Evolutionary conservation across 2,888 invertebrate species (phyloP).

Genomic region (Sepioteuthis lessoniana): DNA sequence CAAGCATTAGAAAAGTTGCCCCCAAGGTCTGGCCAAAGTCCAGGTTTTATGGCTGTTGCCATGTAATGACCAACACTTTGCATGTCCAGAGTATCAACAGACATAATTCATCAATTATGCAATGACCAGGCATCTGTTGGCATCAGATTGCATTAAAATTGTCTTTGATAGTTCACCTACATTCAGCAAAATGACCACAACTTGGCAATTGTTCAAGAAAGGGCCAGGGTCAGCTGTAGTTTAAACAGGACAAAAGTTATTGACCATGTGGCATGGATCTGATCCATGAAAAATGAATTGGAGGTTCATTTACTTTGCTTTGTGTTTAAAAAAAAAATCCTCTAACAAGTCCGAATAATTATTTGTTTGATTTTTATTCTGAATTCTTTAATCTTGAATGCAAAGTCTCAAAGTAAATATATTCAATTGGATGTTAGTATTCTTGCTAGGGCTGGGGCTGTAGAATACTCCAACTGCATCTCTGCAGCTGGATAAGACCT

Average conservation of each 20-base stretch:
- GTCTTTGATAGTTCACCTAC: not conserved
- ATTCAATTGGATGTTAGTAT: too few species aligned
- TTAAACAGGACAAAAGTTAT: not conserved
- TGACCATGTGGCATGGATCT: not conserved
- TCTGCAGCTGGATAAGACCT: too few species aligned
- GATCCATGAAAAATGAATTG: not conserved
- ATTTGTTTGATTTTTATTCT: not conserved
- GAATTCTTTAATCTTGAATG: too few species aligned
- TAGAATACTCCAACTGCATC: too few species aligned
- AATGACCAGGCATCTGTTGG: slow-evolving; percentile 20
- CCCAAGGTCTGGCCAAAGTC: not conserved
- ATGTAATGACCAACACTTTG: slow-evolving; percentile 18
- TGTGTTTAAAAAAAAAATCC: too few species aligned
- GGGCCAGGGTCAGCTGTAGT: not conserved
- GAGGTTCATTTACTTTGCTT: too few species aligned
- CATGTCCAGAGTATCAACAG: not conserved
- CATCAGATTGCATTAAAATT: not conserved
- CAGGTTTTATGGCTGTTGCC: not conserved
- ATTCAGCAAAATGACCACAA: not conserved
- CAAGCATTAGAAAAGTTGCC: not conserved
- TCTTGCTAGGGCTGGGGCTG: too few species aligned
- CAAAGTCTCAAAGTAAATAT: too few species aligned
- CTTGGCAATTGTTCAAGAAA: not conserved
- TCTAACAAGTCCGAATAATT: too few species aligned
- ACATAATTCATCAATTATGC: slow-evolving; percentile 33